Evolutionary conservation across 1,140 invertebrate genomes (phyloP).

Genomic region (Hycleus phaleratus): DNA sequence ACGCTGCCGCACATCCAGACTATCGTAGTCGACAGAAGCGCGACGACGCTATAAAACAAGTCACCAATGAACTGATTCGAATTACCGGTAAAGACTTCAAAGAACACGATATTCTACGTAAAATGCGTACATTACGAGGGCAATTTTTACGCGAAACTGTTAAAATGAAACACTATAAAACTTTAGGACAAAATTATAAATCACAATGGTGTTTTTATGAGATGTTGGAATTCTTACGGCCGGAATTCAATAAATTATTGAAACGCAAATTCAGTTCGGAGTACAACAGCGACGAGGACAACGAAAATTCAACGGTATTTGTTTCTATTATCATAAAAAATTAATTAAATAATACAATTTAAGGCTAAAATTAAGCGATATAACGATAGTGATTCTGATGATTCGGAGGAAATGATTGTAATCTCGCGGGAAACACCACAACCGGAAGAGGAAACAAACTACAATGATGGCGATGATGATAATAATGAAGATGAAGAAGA

Average conservation of each 20-base stretch:
- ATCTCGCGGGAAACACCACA: not conserved
- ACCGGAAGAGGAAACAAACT: not conserved
- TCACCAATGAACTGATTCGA: not conserved
- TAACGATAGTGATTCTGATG: not conserved
- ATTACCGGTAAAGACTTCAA: constrained; percentile 18
- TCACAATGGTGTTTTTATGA: constrained; percentile 22
- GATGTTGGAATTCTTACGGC: constrained; percentile 18
- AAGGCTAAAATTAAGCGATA: not conserved
- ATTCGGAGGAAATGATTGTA: not conserved
- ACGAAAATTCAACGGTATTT: not conserved
- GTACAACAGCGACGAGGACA: not conserved
- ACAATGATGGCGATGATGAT: not conserved
- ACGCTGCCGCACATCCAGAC: not conserved
- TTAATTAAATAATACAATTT: too few species aligned
- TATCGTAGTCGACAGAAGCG: not conserved
- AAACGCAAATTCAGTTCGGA: not conserved
- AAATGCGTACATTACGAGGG: constrained; percentile 20
- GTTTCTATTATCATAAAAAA: too few species aligned
- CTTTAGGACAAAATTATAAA: constrained; percentile 4
- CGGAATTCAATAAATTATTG: not conserved
- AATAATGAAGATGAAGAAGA: too few species aligned
- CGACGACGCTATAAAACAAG: not conserved
- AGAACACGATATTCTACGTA: constrained; percentile 14
- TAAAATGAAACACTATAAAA: constrained; percentile 10
- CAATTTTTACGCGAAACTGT: constrained; percentile 19